These are phyloP conservation scores for Chaitophorus viminalis DNA, from an alignment of 2,888 invertebrate species.

Conservation along the genomic window DNA sequence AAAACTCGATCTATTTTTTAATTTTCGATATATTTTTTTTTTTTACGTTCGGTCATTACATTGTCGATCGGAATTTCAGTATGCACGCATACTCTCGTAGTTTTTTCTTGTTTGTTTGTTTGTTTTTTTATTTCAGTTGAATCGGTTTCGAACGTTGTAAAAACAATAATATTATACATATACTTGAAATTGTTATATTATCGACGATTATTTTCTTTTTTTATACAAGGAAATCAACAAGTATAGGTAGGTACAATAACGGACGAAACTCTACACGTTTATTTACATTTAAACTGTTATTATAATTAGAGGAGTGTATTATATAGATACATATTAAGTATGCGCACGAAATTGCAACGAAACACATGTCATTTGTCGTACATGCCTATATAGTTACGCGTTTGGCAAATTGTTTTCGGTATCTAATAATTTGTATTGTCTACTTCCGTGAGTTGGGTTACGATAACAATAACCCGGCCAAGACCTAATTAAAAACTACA, in stretches of 20 bases:
- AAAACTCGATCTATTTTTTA: conserved; percentile 4
- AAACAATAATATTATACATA: conserved; percentile 25
- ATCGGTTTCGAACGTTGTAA: conserved; percentile 8
- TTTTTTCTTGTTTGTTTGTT: conserved; percentile 14
- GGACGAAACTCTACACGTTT: background rate
- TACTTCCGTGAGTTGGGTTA: background rate
- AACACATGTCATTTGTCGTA: conserved; percentile 15
- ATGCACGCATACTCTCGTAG: background rate
- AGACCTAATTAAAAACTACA: conserved; percentile 21
- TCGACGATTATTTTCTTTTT: conserved; percentile 1
- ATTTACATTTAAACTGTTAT: conserved; percentile 1
- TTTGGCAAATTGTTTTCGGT: conserved; percentile 44
- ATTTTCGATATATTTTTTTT: conserved; percentile 28
- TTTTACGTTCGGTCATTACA: conserved; percentile 1
- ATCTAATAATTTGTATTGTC: conserved; percentile 32
- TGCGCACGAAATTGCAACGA: conserved; percentile 6
- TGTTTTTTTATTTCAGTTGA: background rate
- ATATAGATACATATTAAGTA: background rate
- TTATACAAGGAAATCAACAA: background rate
- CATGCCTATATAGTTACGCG: conserved; percentile 4
- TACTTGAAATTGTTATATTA: conserved; percentile 22
- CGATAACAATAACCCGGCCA: conserved; percentile 30
- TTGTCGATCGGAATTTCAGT: conserved; percentile 35
- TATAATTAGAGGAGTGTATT: conserved; percentile 10
- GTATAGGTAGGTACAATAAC: too few relatives aligned